Percentiles rank a stretch among this genome's conserved stretches.
Evolutionary conservation across 2,113 vertebrate genomes (phyloP).

Genomic region (Pterocles burchelli): DNA sequence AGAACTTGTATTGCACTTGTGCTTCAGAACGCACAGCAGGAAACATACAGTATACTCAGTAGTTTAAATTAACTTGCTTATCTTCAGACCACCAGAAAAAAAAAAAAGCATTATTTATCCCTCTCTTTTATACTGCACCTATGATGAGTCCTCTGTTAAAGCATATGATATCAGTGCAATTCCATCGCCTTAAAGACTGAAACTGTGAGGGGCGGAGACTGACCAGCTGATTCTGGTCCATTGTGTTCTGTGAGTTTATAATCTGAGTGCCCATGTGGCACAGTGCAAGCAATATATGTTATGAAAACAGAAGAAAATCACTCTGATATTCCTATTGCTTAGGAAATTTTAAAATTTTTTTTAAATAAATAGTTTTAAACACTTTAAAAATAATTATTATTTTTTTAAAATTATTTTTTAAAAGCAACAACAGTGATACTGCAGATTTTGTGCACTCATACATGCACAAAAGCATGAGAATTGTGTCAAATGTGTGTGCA

Average conservation of each 20-base stretch:
- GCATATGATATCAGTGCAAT: neutral
- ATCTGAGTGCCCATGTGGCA: neutral
- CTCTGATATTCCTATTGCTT: neutral
- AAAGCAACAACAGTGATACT: neutral
- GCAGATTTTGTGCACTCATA: neutral
- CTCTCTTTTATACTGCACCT: neutral
- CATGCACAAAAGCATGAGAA: neutral
- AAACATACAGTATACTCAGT: neutral
- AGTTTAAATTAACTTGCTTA: constrained; percentile 29
- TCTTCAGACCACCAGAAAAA: neutral
- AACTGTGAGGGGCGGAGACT: neutral
- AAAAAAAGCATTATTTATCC: neutral
- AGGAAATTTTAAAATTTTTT: no score
- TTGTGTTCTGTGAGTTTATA: neutral
- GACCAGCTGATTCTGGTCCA: neutral
- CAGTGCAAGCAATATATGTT: neutral
- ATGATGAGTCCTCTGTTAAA: neutral
- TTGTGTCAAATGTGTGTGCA: neutral
- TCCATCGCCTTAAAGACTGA: neutral
- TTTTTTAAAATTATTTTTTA: neutral
- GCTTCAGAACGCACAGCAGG: neutral
- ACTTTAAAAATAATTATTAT: fast-evolving
- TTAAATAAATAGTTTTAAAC: neutral
- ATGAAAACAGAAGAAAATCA: neutral
- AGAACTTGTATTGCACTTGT: neutral